Percentiles rank a stretch among this genome's conserved stretches.
These are phyloP conservation scores for Cosmia pyralina DNA, from an alignment of 2,888 invertebrate species.

Conservation along the genomic window DNA sequence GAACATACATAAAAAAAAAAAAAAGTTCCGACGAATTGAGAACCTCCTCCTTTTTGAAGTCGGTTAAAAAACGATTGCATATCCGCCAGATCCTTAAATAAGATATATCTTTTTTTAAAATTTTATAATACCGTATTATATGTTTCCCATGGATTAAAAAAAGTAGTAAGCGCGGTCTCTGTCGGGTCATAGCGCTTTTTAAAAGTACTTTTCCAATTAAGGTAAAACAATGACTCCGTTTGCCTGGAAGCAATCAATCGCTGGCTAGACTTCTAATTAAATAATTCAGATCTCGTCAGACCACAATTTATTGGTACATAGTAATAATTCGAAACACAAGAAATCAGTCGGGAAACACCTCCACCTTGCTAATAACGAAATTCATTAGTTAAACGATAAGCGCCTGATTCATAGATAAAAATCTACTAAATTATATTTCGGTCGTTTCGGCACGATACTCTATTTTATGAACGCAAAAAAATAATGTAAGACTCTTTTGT, in stretches of 20 bases:
- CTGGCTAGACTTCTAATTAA: constrained; percentile 37
- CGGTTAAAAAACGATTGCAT: too few relatives aligned
- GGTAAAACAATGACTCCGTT: constrained; percentile 4
- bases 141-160: too few relatives aligned
- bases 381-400: constrained; percentile 55
- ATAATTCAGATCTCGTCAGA: constrained; percentile 37
- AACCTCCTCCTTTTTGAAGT: too few relatives aligned
- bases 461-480: constrained; percentile 19
- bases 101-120: too few relatives aligned
- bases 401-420: constrained; percentile 46
- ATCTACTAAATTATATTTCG: constrained; percentile 41
- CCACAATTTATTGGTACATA: constrained; percentile 34
- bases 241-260: constrained; percentile 35
- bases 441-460: constrained; percentile 17
- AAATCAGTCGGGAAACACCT: constrained; percentile 43
- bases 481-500: background rate
- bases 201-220: constrained; percentile 22
- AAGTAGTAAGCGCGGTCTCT: too few relatives aligned
- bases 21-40: too few relatives aligned
- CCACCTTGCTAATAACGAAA: constrained; percentile 40
- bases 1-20: too few relatives aligned
- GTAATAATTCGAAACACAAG: constrained; percentile 46
- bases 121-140: too few relatives aligned
- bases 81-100: too few relatives aligned
- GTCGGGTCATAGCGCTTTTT: too few relatives aligned